A percentile compares a stretch with the other conserved stretches of the same genome.
These are phyloP conservation scores for Echinarachnius parma DNA, from an alignment of 53 echinoderm and acorn worm species.

Conservation along the genomic window DNA sequence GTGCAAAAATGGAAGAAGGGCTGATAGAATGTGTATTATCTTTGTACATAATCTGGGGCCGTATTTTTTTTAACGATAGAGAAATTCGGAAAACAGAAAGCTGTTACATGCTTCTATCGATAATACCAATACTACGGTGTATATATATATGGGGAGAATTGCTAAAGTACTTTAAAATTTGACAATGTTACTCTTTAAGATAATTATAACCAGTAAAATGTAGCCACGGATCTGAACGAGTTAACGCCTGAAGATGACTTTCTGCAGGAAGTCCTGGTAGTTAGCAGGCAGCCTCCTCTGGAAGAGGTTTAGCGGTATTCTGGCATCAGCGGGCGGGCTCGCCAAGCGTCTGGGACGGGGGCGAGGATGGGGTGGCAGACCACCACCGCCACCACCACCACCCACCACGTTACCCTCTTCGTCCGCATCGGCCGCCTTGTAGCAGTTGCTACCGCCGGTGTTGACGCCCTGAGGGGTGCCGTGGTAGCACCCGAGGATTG, in stretches of 20 bases:
- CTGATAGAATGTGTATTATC: too few relatives aligned
- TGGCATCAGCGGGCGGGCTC: constrained; percentile 14
- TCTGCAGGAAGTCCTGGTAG: constrained; percentile 49
- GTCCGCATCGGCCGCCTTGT: constrained; percentile 22
- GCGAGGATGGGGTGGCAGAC: neutral
- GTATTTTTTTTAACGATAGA: too few relatives aligned
- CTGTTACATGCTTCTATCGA: too few relatives aligned
- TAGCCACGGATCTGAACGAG: too few relatives aligned
- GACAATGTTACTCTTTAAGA: too few relatives aligned
- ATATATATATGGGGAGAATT: too few relatives aligned
- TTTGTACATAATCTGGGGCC: too few relatives aligned
- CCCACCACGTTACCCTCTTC: constrained; percentile 14
- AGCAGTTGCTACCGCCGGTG: constrained; percentile 19
- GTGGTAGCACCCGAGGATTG: constrained; percentile 68
- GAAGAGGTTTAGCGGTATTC: constrained; percentile 52
- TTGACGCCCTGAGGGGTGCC: constrained; percentile 34
- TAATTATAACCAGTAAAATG: too few relatives aligned
- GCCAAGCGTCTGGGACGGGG: neutral
- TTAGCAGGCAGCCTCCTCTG: constrained; percentile 50
- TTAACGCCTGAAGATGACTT: constrained; percentile 49
- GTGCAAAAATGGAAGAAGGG: too few relatives aligned
- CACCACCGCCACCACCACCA: constrained; percentile 5
- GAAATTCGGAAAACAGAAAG: too few relatives aligned
- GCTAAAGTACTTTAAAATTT: too few relatives aligned
- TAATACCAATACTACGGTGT: too few relatives aligned